Percentiles rank a stretch among this genome's conserved stretches.
Conservation (phyloP, 2,113 vertebrate species). For the Melospiza georgiana region DNA sequence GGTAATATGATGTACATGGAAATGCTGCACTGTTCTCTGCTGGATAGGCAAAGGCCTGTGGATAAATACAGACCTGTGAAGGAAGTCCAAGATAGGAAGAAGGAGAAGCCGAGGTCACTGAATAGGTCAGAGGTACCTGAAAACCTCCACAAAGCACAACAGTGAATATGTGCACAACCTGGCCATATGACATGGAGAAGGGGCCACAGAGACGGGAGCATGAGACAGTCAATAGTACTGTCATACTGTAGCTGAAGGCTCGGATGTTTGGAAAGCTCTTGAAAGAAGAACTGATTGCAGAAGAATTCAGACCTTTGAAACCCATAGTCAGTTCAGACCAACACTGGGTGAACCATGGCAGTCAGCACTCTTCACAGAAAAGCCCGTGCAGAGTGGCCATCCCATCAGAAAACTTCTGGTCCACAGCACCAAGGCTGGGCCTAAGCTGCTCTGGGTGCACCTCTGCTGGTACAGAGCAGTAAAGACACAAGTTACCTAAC, state of each 20-base stretch:
- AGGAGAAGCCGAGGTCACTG: not conserved
- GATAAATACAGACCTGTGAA: not conserved
- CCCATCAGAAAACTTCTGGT: not conserved
- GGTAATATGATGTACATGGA: not conserved
- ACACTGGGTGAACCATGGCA: rapidly evolving
- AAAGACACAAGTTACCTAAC: not conserved
- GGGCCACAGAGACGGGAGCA: rapidly evolving
- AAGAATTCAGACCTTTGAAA: not conserved
- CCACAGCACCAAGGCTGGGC: not conserved
- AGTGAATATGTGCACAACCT: not conserved
- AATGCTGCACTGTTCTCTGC: not conserved
- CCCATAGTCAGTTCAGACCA: not conserved
- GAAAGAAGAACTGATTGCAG: not conserved
- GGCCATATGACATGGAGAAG: not conserved
- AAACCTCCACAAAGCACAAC: not conserved
- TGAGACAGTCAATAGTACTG: not conserved
- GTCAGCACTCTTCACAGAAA: not conserved
- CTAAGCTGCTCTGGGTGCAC: not conserved
- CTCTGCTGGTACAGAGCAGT: not conserved
- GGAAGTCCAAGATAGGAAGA: not conserved
- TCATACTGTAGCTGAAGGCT: not conserved
- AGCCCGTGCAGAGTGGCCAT: rapidly evolving
- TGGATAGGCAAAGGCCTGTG: not conserved
- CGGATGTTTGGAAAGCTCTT: not conserved
- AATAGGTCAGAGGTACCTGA: not conserved